Conservation (phyloP, 2,113 vertebrate genomes). For the Heterochromis multidens region DNA sequence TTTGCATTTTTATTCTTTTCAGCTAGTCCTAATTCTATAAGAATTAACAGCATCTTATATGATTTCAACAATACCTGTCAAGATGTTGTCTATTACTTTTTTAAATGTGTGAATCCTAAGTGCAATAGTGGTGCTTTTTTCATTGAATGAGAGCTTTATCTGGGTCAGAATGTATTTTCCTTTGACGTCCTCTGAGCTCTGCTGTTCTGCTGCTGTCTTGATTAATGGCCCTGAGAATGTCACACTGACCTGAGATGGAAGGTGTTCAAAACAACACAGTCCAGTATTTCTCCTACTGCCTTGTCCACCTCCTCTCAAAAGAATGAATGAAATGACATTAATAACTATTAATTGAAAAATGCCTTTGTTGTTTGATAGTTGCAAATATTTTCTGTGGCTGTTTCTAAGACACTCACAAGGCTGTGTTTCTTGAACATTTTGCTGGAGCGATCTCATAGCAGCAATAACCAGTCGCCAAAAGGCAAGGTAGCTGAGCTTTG, state of each 20-base stretch:
- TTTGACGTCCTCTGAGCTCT: constrained; percentile 30
- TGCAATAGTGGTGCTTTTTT: constrained; percentile 37
- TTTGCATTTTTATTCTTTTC: not conserved
- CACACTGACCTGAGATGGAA: constrained; percentile 49
- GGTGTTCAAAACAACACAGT: constrained; percentile 20
- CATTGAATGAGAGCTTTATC: constrained; percentile 63
- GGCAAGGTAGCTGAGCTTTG: not conserved
- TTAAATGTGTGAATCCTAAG: constrained; percentile 40
- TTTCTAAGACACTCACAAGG: not conserved
- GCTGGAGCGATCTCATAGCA: not conserved
- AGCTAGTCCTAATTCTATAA: not conserved
- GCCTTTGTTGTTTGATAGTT: not conserved
- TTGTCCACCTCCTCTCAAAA: not conserved
- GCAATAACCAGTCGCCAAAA: not conserved
- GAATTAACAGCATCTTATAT: not conserved
- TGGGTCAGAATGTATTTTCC: constrained; percentile 61
- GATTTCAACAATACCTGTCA: not conserved
- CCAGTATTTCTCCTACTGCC: not conserved
- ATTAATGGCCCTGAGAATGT: constrained; percentile 61
- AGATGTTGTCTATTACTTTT: constrained; percentile 37
- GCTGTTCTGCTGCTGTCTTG: constrained; percentile 41
- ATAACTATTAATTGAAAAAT: not conserved
- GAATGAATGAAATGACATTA: not conserved
- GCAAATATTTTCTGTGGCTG: not conserved
- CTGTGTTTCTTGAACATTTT: not conserved